Evolutionary conservation across 2,888 invertebrate species (phyloP), one percentile per base, ranked within the genome.

Genomic region (Leucania comma): DNA sequence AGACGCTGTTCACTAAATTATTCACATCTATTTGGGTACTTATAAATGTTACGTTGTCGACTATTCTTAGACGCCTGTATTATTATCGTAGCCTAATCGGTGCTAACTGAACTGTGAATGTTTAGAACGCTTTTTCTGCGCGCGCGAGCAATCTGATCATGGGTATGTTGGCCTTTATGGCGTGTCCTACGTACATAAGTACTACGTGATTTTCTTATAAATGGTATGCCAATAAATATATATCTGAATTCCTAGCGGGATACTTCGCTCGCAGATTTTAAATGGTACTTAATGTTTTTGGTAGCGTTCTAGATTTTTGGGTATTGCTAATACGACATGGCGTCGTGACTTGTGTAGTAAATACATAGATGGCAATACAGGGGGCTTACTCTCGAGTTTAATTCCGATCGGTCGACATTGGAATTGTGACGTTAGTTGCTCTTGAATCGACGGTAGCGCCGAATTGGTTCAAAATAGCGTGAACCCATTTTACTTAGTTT

Each of bases 1-100:
- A 86, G 86, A 86, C 84, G 72, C 63, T 83, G 74, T 85, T 87
- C 62, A 51, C 62, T 62, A 80, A 82, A 81, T 85, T 83, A 85
- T 86, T 84, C 83, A 57, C 50, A 77, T 79, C 63, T 74, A 86
- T 84, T 75, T 54, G 57, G 57, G 62, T 64, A 72, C 74, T 82
- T 78, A 60, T 83, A 84, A 87, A n/a, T 86, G 89, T 88, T 84
- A 80, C 58, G 62, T 35, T 62, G 51, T 35, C 32, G 60, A 71
- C 51, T 81, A 78, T 80, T 78, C 77, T 81, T 66, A 64, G 70
- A 46, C 17, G 32, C 54, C 58, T 68, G 61, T 73, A 64, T 74
- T 69, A 76, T 73, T 78, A 72, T 62, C 59, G 32, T 35, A 58
- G 63, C 56, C 62, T 72, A 72, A 82, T 74, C 67, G 70, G 54